Conservation (phyloP, 2,113 vertebrate genomes). For the Colaptes auratus region DNA sequence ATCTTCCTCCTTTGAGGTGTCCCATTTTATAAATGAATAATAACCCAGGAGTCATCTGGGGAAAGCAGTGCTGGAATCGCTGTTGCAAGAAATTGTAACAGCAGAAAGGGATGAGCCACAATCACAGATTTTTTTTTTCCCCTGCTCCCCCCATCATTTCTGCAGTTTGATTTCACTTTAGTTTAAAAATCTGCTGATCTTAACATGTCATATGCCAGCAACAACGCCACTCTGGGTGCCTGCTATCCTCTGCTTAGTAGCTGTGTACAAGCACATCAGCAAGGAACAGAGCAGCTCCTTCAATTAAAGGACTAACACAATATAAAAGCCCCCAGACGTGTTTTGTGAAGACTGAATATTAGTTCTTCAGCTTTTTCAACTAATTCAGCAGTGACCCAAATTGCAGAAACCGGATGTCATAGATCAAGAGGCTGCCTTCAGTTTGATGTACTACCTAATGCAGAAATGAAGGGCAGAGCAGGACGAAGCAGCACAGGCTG, state of each 20-base stretch:
- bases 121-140: background rate
- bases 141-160: background rate
- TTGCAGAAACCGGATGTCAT: background rate
- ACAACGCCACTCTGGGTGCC: background rate
- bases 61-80: background rate
- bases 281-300: background rate
- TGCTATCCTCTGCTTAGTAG: background rate
- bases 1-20: background rate
- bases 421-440: background rate
- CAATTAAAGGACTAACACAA: background rate
- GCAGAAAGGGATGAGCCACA: constrained; percentile 15
- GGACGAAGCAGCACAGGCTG: background rate
- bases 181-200: background rate
- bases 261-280: background rate
- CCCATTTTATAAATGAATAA: constrained; percentile 24
- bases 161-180: background rate
- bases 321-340: background rate
- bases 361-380: background rate
- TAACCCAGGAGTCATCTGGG: background rate
- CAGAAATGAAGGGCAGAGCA: background rate
- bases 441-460: background rate
- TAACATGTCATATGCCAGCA: background rate
- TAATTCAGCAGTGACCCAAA: background rate
- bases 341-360: background rate
- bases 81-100: background rate